Evolutionary conservation across 2,113 vertebrate species (phyloP), one percentile per base, ranked within the genome.

Genomic region (Paramormyrops kingsleyae): DNA sequence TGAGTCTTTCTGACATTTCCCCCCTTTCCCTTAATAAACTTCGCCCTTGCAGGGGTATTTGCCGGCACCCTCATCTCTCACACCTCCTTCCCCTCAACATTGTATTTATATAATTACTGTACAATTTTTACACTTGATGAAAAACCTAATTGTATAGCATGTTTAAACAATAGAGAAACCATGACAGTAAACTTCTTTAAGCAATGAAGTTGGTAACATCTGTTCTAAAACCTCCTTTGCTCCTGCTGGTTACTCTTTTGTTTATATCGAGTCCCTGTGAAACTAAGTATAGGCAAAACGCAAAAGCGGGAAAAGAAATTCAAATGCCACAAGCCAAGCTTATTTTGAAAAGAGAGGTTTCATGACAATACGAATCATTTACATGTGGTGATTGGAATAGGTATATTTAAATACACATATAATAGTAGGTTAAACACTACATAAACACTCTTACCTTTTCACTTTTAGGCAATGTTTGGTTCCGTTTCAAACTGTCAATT

Each of bases 401-500:
- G 7, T 77, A 17, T 17, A 8, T 74, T 74, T 42, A 42, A 35
- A 77, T 42, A 7, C 4, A 77, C 13, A 77, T 7, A 70, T 1
- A 27, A 13, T 12, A 5, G 24, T 9, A 66, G 62, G 31, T 70
- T 31, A 70, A 70, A 70, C 1, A 27, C 62, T 70, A 4, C 62
- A 70, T 24, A n/a, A 59, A 59, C 21, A 59, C 6, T 59, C 94
- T 94, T 91, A 95, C 95, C 95, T 94, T 93, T 0, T 94, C 93
- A 89, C 84, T 92, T 1, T 5, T 93, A 0, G 94, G 93, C 83
- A 94, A 92, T n/a, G 94, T 94, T 88, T 95, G 95, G 90, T 92
- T 95, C 0, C 91, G 74, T 8, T 90, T 91, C 0, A 92, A 94
- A 24, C 92, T 94, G 87, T 93, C 93, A 83, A 87, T 89, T 90